Evolutionary conservation across 2,888 invertebrate species (phyloP), one percentile per base, ranked within the genome.

Genomic region (Lapara coniferarum): DNA sequence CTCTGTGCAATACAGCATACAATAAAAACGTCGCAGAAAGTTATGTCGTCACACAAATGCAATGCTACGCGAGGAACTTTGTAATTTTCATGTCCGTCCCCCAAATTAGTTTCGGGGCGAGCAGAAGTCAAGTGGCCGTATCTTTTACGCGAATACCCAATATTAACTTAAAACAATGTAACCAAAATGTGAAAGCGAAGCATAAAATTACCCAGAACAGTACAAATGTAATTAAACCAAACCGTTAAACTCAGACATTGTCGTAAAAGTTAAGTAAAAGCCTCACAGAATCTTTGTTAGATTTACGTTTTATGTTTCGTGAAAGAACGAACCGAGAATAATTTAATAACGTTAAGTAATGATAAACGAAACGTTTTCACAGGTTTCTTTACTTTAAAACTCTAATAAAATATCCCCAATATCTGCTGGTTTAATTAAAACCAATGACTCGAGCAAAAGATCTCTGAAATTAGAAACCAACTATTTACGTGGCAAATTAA

Each of bases 161-260:
- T 89, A 89, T 85, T 84, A 87, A 86, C 85, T 87, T 86, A 81
- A 85, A 86, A 90, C 90, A 91, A 88, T 90, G 89, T 90, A 90
- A 86, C 86, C 84, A 81, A 88, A 90, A 87, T 79, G 83, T 81
- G 79, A 83, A 85, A 82, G 83, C 83, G 79, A 84, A 84, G 80
- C 84, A 83, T 84, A 81, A 84, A 88, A 87, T 85, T 86, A 85
- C 84, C 80, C 79, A 76, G 84, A 83, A 86, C 86, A 85, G 85
- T 88, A 89, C 87, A 86, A 84, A 85, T 83, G 87, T 84, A 90
- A 90, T 91, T 90, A 89, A 88, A 87, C 75, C 75, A 78, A 78
- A 84, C 81, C 80, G 85, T 90, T 88, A 87, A 89, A 89, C 87
- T 89, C 85, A 80, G 83, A 81, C 84, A 84, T 80, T 80, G 81